Evolutionary conservation across 2,113 vertebrate genomes (phyloP).

Genomic region (Crotalus tigris): DNA sequence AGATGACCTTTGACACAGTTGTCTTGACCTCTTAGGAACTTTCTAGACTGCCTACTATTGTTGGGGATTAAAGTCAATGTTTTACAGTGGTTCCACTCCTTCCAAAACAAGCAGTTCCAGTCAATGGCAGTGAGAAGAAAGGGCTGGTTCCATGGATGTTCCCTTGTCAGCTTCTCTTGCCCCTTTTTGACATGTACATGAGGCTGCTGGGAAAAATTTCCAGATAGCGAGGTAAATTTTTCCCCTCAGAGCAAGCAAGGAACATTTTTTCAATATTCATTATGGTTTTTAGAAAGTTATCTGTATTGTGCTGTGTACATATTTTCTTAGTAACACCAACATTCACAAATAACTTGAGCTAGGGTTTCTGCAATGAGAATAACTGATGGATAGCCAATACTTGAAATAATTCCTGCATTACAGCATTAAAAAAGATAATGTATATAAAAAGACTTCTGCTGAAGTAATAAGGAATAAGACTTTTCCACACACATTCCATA

Average conservation of each 20-base stretch:
- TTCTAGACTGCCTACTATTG: not conserved
- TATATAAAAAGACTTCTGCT: not conserved
- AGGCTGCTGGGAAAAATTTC: not conserved
- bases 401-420: not conserved
- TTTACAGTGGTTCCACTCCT: not conserved
- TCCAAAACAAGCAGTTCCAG: not conserved
- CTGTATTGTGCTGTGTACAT: not conserved
- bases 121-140: not conserved
- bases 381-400: not conserved
- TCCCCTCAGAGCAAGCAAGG: not conserved
- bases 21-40: not conserved
- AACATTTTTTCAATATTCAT: not conserved
- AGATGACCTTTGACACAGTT: not conserved
- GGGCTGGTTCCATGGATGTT: not conserved
- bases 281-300: not conserved
- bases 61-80: not conserved
- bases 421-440: not conserved
- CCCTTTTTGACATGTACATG: not conserved
- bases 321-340: not conserved
- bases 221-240: not conserved
- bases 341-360: not conserved
- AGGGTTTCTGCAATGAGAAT: not conserved
- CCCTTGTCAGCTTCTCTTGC: not conserved
- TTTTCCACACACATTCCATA: not conserved
- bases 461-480: not conserved